phyloP scores from a whole-genome alignment of 2,113 vertebrate genomes.

The Saccopteryx leptura region DNA sequence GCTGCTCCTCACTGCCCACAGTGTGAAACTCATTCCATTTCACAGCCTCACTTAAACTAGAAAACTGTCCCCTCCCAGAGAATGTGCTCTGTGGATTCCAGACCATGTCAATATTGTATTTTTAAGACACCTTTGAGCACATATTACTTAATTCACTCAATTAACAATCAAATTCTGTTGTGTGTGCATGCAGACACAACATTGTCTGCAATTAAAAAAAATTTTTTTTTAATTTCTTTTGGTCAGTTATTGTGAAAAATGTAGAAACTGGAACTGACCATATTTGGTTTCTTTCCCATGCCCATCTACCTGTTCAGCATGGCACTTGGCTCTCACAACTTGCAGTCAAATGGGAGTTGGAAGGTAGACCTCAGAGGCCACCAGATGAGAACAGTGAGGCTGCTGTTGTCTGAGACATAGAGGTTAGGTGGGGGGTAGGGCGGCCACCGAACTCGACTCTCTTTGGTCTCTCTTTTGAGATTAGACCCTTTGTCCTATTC shows the following conservation, averaged over 20 bases:
- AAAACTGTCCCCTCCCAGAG: neutral
- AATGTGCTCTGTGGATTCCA: neutral
- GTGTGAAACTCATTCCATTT: neutral
- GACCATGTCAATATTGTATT: neutral
- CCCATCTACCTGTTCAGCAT: constrained; percentile 46
- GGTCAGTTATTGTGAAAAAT: constrained; percentile 80
- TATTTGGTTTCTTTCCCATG: constrained; percentile 82
- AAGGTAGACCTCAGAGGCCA: constrained; percentile 95
- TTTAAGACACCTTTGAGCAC: neutral
- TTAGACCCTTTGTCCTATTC: constrained; percentile 91
- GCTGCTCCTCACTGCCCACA: neutral
- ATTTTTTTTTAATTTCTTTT: neutral
- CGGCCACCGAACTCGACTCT: constrained; percentile 92
- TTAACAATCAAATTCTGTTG: neutral
- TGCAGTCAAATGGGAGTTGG: constrained; percentile 95
- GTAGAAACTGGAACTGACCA: constrained; percentile 81
- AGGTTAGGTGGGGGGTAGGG: constrained; percentile 90
- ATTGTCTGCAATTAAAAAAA: too few relatives aligned
- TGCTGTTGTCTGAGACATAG: constrained; percentile 95
- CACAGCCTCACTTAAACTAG: neutral
- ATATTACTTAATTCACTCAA: neutral
- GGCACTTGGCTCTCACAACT: constrained; percentile 88
- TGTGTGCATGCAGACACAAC: neutral
- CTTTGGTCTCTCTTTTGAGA: constrained; percentile 88
- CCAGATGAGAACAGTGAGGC: constrained; percentile 89